These are phyloP conservation scores for Bothrops jararaca DNA, from an alignment of 2,113 vertebrate genomes.

Conservation along the genomic window DNA sequence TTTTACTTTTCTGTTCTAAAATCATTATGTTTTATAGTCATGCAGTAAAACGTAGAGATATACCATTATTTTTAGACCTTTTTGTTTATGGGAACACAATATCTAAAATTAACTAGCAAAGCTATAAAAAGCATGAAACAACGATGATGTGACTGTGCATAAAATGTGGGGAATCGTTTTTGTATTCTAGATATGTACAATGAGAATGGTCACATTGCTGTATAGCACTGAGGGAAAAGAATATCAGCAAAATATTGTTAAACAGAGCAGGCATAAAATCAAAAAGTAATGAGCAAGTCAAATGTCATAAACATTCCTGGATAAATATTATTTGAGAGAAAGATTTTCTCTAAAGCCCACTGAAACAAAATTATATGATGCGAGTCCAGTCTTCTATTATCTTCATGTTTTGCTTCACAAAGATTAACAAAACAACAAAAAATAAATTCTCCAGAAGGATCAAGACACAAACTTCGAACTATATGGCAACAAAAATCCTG, in stretches of 20 bases:
- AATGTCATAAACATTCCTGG: background rate
- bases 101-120: slow-evolving; percentile 49
- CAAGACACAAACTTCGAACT: background rate
- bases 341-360: background rate
- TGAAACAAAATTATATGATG: background rate
- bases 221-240: background rate
- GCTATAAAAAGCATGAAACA: slow-evolving; percentile 44
- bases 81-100: slow-evolving; percentile 55
- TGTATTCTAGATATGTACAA: background rate
- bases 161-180: background rate
- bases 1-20: slow-evolving; percentile 49
- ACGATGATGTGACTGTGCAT: slow-evolving; percentile 9
- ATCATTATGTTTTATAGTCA: slow-evolving; percentile 35
- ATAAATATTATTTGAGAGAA: background rate
- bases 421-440: background rate
- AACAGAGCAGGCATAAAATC: background rate
- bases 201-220: background rate
- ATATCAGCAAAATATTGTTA: background rate
- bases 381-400: background rate
- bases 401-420: background rate
- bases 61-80: slow-evolving; percentile 47
- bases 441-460: background rate
- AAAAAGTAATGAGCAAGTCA: background rate
- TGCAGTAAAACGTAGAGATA: slow-evolving; percentile 48
- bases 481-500: background rate